Evolutionary conservation across 2,888 invertebrate species (phyloP).

Genomic region (Brenthis ino): DNA sequence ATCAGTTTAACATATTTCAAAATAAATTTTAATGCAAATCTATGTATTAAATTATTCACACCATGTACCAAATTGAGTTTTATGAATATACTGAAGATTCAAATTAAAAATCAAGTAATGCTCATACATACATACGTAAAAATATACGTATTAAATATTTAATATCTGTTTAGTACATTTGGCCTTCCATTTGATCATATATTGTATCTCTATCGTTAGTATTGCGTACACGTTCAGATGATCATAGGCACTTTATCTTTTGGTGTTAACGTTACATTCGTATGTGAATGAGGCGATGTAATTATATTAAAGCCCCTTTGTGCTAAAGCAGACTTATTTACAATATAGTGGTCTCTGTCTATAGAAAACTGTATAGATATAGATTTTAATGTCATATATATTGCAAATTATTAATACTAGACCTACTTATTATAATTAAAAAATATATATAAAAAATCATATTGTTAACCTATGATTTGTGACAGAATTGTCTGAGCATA

Average conservation of each 20-base stretch:
- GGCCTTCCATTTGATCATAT: neutral
- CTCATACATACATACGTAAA: no score
- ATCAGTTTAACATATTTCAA: no score
- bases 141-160: neutral
- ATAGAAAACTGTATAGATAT: constrained; percentile 9
- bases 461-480: neutral
- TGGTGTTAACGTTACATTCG: constrained; percentile 24
- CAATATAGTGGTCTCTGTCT: constrained; percentile 16
- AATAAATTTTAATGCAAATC: no score
- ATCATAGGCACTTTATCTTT: constrained; percentile 25
- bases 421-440: neutral
- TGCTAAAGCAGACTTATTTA: constrained; percentile 29
- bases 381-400: no score
- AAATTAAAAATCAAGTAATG: no score
- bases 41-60: no score
- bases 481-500: no score
- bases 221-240: constrained; percentile 13
- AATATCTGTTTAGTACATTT: neutral
- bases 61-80: no score
- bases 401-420: no score
- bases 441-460: neutral
- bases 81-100: no score
- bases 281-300: constrained; percentile 20
- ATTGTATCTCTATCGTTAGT: neutral
- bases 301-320: constrained; percentile 30